These are phyloP conservation scores for Xenopus laevis DNA, from an alignment of 2,113 vertebrate species.

Conservation along the genomic window DNA sequence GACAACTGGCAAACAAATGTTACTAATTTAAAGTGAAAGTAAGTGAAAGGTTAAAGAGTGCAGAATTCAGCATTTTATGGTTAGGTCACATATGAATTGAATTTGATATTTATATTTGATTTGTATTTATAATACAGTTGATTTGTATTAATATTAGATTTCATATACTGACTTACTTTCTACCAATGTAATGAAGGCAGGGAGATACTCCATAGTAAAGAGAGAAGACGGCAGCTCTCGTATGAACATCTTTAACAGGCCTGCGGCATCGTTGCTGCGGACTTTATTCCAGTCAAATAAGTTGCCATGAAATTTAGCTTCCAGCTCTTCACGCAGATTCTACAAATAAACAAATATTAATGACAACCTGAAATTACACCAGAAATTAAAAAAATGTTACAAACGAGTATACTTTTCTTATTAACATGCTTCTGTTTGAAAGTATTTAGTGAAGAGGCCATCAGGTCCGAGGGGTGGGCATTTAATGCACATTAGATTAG, in stretches of 20 bases:
- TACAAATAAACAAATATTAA: conserved; percentile 55
- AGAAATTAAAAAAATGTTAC: too few species aligned
- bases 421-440: too few species aligned
- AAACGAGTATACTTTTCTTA: not conserved
- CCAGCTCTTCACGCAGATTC: conserved; percentile 85
- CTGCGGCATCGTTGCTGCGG: conserved; percentile 85
- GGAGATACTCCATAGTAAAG: conserved; percentile 84
- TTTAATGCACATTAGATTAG: too few species aligned
- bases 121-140: not conserved
- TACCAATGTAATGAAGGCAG: conserved; percentile 76
- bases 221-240: conserved; percentile 87
- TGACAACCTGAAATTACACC: not conserved
- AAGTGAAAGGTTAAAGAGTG: too few species aligned
- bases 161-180: conserved; percentile 75
- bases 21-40: too few species aligned
- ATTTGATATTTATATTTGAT: too few species aligned
- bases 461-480: too few species aligned
- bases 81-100: too few species aligned
- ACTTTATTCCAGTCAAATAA: conserved; percentile 88
- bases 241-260: conserved; percentile 92
- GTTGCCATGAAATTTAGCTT: conserved; percentile 75
- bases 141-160: not conserved
- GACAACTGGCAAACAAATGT: too few species aligned
- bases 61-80: too few species aligned
- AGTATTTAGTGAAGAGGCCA: too few species aligned